These are phyloP conservation scores for Desoria tigrina DNA, from an alignment of 2,888 invertebrate species.

Conservation along the genomic window DNA sequence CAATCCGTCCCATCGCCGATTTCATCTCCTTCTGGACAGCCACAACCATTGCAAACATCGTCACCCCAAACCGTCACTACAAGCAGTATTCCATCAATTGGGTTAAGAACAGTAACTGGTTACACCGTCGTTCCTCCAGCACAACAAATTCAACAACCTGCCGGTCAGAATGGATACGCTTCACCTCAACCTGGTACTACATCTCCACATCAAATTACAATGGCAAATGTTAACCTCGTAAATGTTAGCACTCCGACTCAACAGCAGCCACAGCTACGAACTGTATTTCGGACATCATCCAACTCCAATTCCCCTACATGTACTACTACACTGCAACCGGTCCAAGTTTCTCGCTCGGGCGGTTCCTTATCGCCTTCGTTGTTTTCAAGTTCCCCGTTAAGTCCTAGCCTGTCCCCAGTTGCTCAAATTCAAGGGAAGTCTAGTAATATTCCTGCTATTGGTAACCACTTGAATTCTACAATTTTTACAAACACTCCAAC, in stretches of 20 bases:
- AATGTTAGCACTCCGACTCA: conserved; percentile 33
- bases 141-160: conserved; percentile 39
- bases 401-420: background rate
- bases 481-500: background rate
- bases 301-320: conserved; percentile 17
- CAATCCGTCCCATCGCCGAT: conserved; percentile 4
- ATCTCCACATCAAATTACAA: conserved; percentile 48
- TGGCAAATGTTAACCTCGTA: background rate
- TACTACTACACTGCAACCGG: conserved; percentile 13
- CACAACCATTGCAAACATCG: conserved; percentile 2
- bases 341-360: background rate
- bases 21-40: background rate
- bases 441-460: background rate
- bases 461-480: background rate
- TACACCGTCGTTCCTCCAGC: conserved; percentile 41
- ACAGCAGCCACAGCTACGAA: conserved; percentile 42
- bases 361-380: background rate
- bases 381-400: conserved; percentile 21
- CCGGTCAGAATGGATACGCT: no score
- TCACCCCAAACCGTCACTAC: conserved; percentile 5
- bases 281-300: conserved; percentile 6
- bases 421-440: background rate
- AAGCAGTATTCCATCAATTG: conserved; percentile 16
- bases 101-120: conserved; percentile 31
- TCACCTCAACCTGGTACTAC: no score